Base-by-base conservation (phyloP, 2,888 invertebrate species). In the Nemurella pictetii region DNA sequence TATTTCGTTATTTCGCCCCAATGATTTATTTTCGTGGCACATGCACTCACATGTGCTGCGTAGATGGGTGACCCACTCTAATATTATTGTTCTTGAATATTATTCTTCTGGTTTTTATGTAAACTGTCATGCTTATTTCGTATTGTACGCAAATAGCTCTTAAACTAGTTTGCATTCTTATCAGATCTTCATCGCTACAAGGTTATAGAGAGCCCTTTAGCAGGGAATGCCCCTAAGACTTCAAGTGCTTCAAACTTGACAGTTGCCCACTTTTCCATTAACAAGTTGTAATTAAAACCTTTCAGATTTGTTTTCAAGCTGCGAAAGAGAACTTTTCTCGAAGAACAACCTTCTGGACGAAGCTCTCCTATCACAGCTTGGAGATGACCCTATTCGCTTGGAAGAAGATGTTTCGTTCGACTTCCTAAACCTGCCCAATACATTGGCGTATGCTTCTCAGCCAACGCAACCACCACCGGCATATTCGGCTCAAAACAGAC, bases 301-400 rank as follows among this genome's bases (percentile, higher is more conserved):
- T 92, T 84, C 90, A 94, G 94, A 94, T 90, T 92, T 94, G 82
- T 90, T 95, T 32, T 92, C 92, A 87, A 93, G 94, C 86, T 95
- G 94, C 88, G 94, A 94, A 90, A 94, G 91, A 87, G 94, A 94
- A 89, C 91, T 94, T 86, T 91, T 95, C 90, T 92, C 92, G 92
- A 90, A 90, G 88, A 90, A 89, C 87, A 90, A 90, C 84, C 88
- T 93, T 20, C 93, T 93, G 9, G 92, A 93, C 87, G 92, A 92
- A 55, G 89, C 90, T 7, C 88, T 93, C 4, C 88, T 92, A 0
- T 90, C 91, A 0, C 91, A 92, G 55, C 85, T 86, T 85, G 87
- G 92, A 80, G 92, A 92, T 35, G 91, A 91, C 28, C 90, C 90
- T 9, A 88, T 92, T 78, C 89, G 89, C 20, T 90, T 92, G 89